Evolutionary conservation across 2,797 vertebrate genomes (phyloP).

Genomic region (Cyclopterus lumpus): DNA sequence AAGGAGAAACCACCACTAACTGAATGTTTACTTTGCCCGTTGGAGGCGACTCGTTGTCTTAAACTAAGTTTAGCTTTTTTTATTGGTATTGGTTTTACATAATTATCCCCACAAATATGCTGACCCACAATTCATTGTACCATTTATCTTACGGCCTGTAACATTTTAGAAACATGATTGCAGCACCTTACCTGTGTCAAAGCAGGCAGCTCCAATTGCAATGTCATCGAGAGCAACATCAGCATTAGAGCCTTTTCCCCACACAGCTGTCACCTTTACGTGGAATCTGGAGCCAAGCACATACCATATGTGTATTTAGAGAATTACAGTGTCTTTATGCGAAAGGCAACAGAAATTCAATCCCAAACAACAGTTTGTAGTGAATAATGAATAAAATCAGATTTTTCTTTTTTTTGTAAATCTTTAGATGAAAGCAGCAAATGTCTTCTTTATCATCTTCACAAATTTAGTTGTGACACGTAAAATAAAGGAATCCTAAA

Average conservation of each 20-base stretch:
- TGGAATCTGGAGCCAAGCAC: constrained; percentile 83
- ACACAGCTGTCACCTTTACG: constrained; percentile 84
- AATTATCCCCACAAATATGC: background rate
- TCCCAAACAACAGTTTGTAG: background rate
- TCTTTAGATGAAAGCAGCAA: background rate
- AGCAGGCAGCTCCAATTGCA: constrained; percentile 87
- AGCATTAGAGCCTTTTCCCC: constrained; percentile 86
- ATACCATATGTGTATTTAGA: background rate
- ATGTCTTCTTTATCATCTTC: background rate
- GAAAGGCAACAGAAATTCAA: background rate
- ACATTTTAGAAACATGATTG: background rate
- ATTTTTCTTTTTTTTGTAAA: background rate
- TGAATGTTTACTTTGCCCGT: background rate
- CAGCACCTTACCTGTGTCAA: constrained; percentile 79
- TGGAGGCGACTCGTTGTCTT: background rate
- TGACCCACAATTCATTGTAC: background rate
- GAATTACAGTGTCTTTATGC: background rate
- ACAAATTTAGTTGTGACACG: no score
- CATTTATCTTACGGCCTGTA: background rate
- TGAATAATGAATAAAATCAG: background rate
- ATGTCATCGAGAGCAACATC: constrained; percentile 90
- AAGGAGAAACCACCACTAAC: background rate
- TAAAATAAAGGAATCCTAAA: no score
- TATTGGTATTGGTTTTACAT: background rate
- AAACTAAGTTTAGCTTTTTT: background rate